Base-by-base conservation (phyloP, 2,888 invertebrate genomes). In the Dynastes hyllus region DNA sequence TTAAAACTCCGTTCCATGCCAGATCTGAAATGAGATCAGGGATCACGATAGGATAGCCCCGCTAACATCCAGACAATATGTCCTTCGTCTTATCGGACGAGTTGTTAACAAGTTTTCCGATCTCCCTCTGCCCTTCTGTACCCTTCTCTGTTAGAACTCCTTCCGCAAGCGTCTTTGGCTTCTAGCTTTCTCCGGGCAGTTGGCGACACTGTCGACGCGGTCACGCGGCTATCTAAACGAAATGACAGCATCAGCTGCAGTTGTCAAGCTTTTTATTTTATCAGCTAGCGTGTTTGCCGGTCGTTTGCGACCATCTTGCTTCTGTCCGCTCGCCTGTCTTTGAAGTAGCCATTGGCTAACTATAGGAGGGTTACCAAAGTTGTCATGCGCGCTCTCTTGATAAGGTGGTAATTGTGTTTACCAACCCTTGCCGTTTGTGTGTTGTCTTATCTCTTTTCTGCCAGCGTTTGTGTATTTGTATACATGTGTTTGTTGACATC, bases 101-200 rank as follows among this genome's bases (percentile, higher is more conserved):
- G 86, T 86, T 87, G 88, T 88, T 88, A 88, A 88, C 88, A 88
- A 88, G 86, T 88, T 88, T 88, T 87, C 86, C 86, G 86, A 61
- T 78, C 81, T 71, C 81, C 84, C 83, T 84, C 27, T 32, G 27
- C 71, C 71, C 37, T 40, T 11, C 71, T 8, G 2, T 58, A 27
- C 61, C 45, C 73, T 40, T 37, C 58, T 16, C 40, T 40, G 16
- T 32, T 55, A 13, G 53, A 58, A 32, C 37, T 58, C 51, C 58
- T 58, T 13, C 29, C 27, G 37, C 40, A 58, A 58, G 73, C 40
- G 16, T 22, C 55, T 55, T 55, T 55, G 55, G 22, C 55, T 55
- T 55, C 55, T 22, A 22, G 55, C 22, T 55, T 22, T 61, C 45
- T 63, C 29, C 40, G 58, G 61, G 22, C 58, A 61, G 73, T 45